Evolutionary conservation across 2,797 vertebrate species (phyloP), one percentile per base, ranked within the genome.

Genomic region (Picus viridis): DNA sequence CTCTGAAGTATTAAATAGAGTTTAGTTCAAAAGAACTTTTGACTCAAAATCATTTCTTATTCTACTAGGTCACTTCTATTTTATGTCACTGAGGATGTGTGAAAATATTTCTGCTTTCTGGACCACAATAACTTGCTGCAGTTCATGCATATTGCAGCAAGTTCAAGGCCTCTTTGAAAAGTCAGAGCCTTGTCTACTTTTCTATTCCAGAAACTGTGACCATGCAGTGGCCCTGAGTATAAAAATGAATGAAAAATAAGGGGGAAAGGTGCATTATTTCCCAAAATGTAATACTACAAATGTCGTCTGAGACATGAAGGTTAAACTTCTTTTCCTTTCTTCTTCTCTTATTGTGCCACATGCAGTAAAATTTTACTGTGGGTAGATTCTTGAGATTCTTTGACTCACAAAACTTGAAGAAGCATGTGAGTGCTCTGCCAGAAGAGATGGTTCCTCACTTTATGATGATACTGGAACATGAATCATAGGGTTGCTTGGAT

Each of bases 381-480:
- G 27, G 7, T 62, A 10, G 65, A 19, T 88, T 83, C 68, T 63
- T 74, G 51, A 74, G 49, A 39, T 85, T 80, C 45, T 83, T 92
- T 1, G 2, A 12, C 49, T 80, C 5, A 0, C 58, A 32, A 68
- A 87, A 11, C 34, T 45, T 83, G 45, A 70, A 67, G 34, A 64
- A 27, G 9, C 3, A 0, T 12, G 7, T 4, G 54, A 80, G 22
- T 0, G 0, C 18, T 79, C 69, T 83, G 27, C 39, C 0, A 0
- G 67, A 47, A 56, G 47, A 87, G 16, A 4, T 39, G 16, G 30
- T 77, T 32, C 11, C 22, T 61, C 7, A 57, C 49, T 85, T 75
- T 82, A 23, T 49, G 62, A 20, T 36, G 59, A 62, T 47, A 39
- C 5, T 12, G 12, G 56, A 72, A 34, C 64, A 51, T 81, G 72